Conservation (phyloP, 2,888 invertebrate species). For the Dynastes maya region DNA sequence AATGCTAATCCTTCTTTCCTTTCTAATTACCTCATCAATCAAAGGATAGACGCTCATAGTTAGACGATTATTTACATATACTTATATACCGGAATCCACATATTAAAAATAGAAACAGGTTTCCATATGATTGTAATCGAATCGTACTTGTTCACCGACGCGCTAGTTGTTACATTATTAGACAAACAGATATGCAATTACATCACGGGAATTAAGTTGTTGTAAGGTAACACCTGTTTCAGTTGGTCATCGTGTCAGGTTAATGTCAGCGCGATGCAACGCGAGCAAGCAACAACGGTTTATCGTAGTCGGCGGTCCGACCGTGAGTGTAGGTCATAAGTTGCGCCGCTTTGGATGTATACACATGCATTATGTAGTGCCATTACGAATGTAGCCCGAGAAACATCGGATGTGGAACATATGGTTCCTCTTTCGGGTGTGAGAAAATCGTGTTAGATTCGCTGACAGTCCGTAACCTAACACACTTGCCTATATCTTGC, state of each 20-base stretch:
- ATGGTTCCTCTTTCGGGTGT: too few species aligned
- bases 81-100: too few species aligned
- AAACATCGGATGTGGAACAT: too few species aligned
- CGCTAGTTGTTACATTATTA: not conserved
- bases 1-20: too few species aligned
- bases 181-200: conserved; percentile 24
- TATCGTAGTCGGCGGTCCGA: not conserved
- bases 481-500: conserved; percentile 9
- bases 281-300: conserved; percentile 27
- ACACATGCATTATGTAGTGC: not conserved
- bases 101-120: too few species aligned
- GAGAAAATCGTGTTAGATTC: not conserved
- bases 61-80: too few species aligned
- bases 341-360: not conserved
- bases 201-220: conserved; percentile 32
- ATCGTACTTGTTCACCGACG: not conserved
- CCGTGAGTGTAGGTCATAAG: conserved; percentile 6
- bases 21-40: too few species aligned
- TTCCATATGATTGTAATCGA: too few species aligned
- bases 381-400: too few species aligned
- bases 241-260: conserved; percentile 48
- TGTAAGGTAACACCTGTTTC: conserved; percentile 35
- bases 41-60: too few species aligned
- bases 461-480: not conserved
- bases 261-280: conserved; percentile 33